phyloP scores from a whole-genome alignment of 2,113 vertebrate genomes.

The Alligator sinensis region DNA sequence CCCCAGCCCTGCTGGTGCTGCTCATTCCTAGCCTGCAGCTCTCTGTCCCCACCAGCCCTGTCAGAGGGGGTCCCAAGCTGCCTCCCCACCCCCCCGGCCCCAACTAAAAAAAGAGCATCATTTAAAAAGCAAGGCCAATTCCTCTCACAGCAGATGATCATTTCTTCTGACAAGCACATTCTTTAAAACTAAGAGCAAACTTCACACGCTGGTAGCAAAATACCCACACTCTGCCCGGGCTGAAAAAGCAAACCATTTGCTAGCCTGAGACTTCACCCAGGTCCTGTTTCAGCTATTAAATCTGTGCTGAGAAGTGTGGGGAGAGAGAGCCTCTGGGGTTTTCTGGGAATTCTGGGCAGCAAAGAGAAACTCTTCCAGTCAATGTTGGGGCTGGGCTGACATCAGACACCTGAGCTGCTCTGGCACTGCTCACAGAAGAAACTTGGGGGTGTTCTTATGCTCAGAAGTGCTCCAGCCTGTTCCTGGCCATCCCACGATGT shows the following conservation, averaged over 20 bases:
- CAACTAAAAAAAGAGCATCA: not conserved
- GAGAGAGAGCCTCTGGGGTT: not conserved
- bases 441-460: not conserved
- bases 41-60: no score
- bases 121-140: not conserved
- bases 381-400: not conserved
- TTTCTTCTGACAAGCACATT: accelerated
- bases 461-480: no score
- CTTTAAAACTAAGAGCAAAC: constrained; percentile 1
- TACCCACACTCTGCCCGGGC: not conserved
- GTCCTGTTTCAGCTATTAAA: not conserved
- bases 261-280: not conserved
- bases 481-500: no score
- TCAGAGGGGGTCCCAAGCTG: no score
- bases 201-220: not conserved
- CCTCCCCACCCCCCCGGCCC: no score
- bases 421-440: not conserved
- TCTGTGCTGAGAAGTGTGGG: accelerated
- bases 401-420: not conserved
- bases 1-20: no score
- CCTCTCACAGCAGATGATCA: not conserved
- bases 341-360: not conserved
- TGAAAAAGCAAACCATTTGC: not conserved
- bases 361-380: not conserved
- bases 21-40: no score